phyloP scores from a whole-genome alignment of 2,113 vertebrate genomes.

The Microcebus jonahi region DNA sequence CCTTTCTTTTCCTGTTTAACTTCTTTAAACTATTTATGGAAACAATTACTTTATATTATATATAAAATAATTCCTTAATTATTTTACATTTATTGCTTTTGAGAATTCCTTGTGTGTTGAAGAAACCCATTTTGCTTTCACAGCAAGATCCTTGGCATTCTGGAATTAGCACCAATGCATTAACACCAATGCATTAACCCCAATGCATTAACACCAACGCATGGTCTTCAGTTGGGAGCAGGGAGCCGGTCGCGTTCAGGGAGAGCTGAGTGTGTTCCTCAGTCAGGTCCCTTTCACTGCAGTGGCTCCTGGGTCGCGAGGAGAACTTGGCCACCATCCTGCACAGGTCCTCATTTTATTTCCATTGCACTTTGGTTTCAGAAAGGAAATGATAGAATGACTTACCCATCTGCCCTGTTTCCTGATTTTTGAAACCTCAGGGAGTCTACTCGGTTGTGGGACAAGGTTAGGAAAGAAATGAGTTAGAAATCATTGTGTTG shows the following conservation, averaged over 20 bases:
- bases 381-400: background rate
- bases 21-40: background rate
- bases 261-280: background rate
- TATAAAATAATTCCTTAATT: background rate
- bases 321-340: background rate
- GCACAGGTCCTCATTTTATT: background rate
- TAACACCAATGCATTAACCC: fast-evolving
- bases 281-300: background rate
- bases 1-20: background rate
- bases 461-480: background rate
- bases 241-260: background rate
- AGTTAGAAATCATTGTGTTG: background rate
- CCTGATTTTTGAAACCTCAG: background rate
- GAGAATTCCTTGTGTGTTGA: background rate
- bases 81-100: conserved; percentile 17
- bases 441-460: background rate
- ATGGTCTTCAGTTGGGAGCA: background rate
- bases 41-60: background rate
- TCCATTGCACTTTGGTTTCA: background rate
- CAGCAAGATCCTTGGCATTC: background rate
- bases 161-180: background rate
- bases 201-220: fast-evolving
- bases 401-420: background rate
- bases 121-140: background rate
- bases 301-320: background rate